Evolutionary conservation across 2,797 vertebrate genomes (phyloP).

Genomic region (Choloepus didactylus): DNA sequence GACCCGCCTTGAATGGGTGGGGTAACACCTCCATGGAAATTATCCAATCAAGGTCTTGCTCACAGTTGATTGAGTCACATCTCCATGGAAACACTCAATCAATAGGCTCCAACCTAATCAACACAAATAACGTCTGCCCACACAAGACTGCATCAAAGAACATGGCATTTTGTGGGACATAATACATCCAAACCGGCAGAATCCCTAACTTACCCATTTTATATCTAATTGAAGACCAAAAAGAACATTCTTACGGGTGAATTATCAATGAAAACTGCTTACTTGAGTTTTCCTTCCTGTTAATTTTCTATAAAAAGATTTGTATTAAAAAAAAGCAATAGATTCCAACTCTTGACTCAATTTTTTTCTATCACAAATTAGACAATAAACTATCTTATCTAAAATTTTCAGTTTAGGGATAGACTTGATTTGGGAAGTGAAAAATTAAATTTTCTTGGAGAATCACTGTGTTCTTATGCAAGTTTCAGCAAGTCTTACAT

Average conservation of each 20-base stretch:
- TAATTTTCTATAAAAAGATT: constrained; percentile 9
- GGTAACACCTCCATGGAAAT: too few species aligned
- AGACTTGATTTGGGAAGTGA: constrained; percentile 22
- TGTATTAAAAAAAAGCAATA: not conserved
- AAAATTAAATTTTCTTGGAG: constrained; percentile 17
- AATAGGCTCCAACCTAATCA: too few species aligned
- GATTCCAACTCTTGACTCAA: constrained; percentile 16
- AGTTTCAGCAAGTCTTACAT: constrained; percentile 67
- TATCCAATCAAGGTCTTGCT: too few species aligned
- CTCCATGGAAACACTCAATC: too few species aligned
- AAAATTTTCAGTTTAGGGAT: constrained; percentile 39
- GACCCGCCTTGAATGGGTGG: too few species aligned
- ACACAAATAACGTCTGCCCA: too few species aligned
- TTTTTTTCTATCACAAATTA: constrained; percentile 49
- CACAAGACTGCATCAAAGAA: too few species aligned
- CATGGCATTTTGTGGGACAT: too few species aligned
- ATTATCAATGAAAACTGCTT: constrained; percentile 18
- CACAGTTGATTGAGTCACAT: too few species aligned
- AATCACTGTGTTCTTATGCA: constrained; percentile 60
- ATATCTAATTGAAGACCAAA: not conserved
- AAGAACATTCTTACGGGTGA: not conserved
- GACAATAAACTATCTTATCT: not conserved
- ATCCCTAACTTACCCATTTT: not conserved
- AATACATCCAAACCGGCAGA: too few species aligned
- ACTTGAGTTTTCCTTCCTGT: not conserved